Base-by-base conservation (phyloP, 2,888 invertebrate genomes). In the Prostheceraeus crozeri region DNA sequence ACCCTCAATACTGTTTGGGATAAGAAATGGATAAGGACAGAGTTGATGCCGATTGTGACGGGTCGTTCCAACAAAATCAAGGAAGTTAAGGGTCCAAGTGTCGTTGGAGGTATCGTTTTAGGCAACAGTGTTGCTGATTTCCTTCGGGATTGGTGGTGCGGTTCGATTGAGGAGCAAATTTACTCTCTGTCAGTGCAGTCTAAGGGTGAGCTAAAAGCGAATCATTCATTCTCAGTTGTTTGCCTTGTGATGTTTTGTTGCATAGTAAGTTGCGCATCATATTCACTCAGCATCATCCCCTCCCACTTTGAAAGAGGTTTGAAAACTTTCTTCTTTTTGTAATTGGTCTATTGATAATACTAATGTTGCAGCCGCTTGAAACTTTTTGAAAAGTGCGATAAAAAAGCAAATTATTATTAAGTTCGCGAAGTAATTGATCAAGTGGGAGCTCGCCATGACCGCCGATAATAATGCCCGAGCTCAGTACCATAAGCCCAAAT, bases 111-210 rank as follows among this genome's bases (percentile, higher is more conserved):
- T 16, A 8, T 59, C n/a, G 31, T 23, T 21, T 19, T 69, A 57
- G 67, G 70, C 2, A 57, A 61, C 10, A 68, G 72, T 3, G 62
- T 73, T 16, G 55, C 67, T 11, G 64, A 68, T 2, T 67, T 67
- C 33, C 57, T 75, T 19, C 60, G 64, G 19, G 68, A 74, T 57
- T 73, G 73, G 73, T 53, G 52, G 3, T 70, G 68, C 1, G 55
- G 55, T 14, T 31, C 23, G n/a, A 23, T 25, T 14, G 27, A 55
- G 28, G 55, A 35, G 3, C 69, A 73, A 64, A 70, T 72, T 36
- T 73, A 71, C 63, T 73, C 73, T 1, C 64, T 75, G 4, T 71
- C 66, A 4, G 68, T 75, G 3, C 62, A 56, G 16, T 73, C 73
- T 4, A 68, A 75, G 52, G 74, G 72, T 70, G 56, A 60, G 64